Conservation (phyloP, 2,113 vertebrate genomes). For the Urocitellus parryii region DNA sequence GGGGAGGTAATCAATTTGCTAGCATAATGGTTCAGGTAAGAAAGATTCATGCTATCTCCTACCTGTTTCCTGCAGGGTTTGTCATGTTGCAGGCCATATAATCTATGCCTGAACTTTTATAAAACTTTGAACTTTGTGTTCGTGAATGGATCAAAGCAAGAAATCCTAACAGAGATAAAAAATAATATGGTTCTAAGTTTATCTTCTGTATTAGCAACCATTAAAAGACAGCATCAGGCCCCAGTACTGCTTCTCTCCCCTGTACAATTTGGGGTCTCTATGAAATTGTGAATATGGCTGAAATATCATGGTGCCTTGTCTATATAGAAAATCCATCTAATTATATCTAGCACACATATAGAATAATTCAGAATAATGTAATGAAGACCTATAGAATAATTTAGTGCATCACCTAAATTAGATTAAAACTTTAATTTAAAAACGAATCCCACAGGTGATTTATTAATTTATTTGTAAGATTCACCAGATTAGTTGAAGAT, state of each 20-base stretch:
- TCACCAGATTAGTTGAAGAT: background rate
- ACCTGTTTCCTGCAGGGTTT: background rate
- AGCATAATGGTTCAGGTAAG: background rate
- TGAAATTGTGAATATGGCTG: constrained; percentile 38
- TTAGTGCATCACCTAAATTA: background rate
- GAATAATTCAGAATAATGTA: background rate
- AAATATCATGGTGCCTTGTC: background rate
- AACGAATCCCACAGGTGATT: background rate
- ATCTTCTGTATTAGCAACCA: background rate
- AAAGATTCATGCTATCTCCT: background rate
- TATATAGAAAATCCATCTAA: background rate
- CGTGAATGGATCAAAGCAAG: constrained; percentile 65
- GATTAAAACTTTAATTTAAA: constrained; percentile 9
- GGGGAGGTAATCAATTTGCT: constrained; percentile 33
- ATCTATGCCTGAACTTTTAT: constrained; percentile 3
- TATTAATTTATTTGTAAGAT: constrained; percentile 18
- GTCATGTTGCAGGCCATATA: background rate
- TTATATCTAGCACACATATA: background rate
- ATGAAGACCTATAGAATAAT: constrained; percentile 20
- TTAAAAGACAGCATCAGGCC: constrained; percentile 65
- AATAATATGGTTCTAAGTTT: constrained; percentile 59
- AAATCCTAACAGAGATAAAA: constrained; percentile 64
- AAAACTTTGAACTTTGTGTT: constrained; percentile 74
- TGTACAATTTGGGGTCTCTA: background rate
- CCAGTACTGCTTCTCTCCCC: background rate